Base-by-base conservation (phyloP, 2,113 vertebrate species). In the Scomber scombrus region DNA sequence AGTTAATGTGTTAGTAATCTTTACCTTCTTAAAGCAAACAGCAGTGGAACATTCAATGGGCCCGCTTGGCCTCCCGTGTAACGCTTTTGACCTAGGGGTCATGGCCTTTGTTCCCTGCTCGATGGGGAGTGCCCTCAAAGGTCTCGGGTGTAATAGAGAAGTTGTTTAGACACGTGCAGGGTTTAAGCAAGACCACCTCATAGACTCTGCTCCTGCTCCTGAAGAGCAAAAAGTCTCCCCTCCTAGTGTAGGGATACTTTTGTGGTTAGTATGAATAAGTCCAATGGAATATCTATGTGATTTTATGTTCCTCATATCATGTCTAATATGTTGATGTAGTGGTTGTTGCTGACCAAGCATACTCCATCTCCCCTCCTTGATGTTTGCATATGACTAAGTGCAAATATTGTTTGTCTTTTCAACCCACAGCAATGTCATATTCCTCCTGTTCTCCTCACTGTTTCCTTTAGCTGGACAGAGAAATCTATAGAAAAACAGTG, bases 1-100 rank as follows among this genome's bases (percentile, higher is more conserved):
- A 96, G 95, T 96, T 96, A 96, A 97, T 96, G 95, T 96, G 95
- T 96, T 95, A 88, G 93, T 96, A 95, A 96, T 96, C 96, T 97
- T 97, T 96, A 96, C 95, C 96, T 96, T 96, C 95, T 96, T 95
- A 96, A 96, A 96, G 95, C 96, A 97, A 97, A 97, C 96, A 97
- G 93, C 86, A 89, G 92, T 88, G 89, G 86, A 91, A 70, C 70
- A 94, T 47, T 94, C 95, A 96, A 95, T 96, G 94, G 91, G 81
- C 90, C 93, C 93, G 94, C 95, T 95, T 85, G 91, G 94, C 96
- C 95, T 95, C 95, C 95, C 92, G 85, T 95, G 95, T 96, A 95
- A 95, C 95, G 85, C 95, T 94, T 96, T 93, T 97, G 95, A 97
- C 96, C 97, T 75, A 3, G 46, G 88, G 96, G 96, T 97, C 95